phyloP scores from a whole-genome alignment of 2,888 invertebrate genomes.

The Eupithecia subumbrata region DNA sequence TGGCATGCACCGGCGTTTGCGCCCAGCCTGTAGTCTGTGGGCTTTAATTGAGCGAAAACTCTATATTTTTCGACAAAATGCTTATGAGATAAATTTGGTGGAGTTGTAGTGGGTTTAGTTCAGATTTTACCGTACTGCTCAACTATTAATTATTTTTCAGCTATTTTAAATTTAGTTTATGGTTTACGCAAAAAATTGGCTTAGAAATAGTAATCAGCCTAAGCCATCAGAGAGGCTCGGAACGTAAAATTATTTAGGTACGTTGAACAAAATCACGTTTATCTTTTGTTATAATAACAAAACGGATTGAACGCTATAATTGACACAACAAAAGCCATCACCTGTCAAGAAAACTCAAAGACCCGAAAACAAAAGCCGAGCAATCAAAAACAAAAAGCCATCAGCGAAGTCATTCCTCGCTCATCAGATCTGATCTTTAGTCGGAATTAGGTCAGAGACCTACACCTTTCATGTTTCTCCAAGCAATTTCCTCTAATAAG shows the following conservation, averaged over 20 bases:
- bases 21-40: slow-evolving; percentile 14
- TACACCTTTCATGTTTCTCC: slow-evolving; percentile 63
- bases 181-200: not conserved
- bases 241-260: no score
- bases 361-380: slow-evolving; percentile 8
- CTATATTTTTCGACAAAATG: slow-evolving; percentile 18
- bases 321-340: not conserved
- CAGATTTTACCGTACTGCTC: not conserved
- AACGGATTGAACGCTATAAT: not conserved
- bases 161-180: not conserved
- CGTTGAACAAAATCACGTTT: not conserved
- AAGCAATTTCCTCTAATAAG: slow-evolving; percentile 71
- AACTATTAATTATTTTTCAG: not conserved
- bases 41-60: slow-evolving; percentile 23
- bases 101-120: not conserved
- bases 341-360: slow-evolving; percentile 2
- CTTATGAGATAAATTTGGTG: slow-evolving; percentile 10
- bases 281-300: not conserved
- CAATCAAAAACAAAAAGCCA: slow-evolving; percentile 42
- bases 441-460: slow-evolving; percentile 61
- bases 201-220: not conserved
- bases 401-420: slow-evolving; percentile 51
- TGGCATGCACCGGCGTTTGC: slow-evolving; percentile 28
- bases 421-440: slow-evolving; percentile 47
- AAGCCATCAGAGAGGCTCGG: no score